A percentile compares a stretch with the other conserved stretches of the same genome.
These are phyloP conservation scores for Allolobophora icterica DNA, from an alignment of 2,888 invertebrate genomes.

Conservation along the genomic window DNA sequence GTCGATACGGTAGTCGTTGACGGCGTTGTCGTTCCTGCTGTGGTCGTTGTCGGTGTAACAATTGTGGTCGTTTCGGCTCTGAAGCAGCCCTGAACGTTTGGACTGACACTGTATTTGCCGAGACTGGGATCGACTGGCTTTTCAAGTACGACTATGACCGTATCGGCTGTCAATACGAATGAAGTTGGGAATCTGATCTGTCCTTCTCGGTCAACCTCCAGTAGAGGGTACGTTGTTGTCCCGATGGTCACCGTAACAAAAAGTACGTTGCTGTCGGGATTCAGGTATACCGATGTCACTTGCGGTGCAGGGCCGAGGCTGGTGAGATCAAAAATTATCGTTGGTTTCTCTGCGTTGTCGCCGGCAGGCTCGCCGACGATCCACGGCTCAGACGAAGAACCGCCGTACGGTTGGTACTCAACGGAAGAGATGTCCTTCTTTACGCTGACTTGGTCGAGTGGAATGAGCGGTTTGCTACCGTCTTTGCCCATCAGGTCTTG, in stretches of 20 bases:
- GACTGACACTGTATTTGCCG: not conserved
- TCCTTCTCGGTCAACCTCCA: not conserved
- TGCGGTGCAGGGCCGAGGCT: not conserved
- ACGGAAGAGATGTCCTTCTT: no score
- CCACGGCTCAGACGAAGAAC: no score
- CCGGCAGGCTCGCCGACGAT: no score
- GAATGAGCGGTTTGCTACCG: no score
- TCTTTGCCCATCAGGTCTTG: no score
- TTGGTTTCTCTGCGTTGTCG: no score
- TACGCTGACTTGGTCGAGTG: no score
- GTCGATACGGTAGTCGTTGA: conserved; percentile 13
- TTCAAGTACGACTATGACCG: not conserved
- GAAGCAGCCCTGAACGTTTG: not conserved
- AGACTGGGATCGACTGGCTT: not conserved
- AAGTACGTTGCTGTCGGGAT: no score
- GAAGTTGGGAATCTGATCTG: not conserved
- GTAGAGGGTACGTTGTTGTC: not conserved
- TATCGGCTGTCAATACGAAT: not conserved
- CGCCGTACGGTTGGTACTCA: no score
- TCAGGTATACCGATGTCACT: not conserved
- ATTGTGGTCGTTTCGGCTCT: conserved; percentile 24
- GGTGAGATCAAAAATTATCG: no score
- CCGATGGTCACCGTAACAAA: not conserved
- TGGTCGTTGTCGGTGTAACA: conserved; percentile 11
- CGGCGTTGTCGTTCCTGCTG: not conserved